Percentiles rank a stretch among this genome's conserved stretches.
Evolutionary conservation across 2,113 vertebrate genomes (phyloP).

Genomic region (Apus apus): DNA sequence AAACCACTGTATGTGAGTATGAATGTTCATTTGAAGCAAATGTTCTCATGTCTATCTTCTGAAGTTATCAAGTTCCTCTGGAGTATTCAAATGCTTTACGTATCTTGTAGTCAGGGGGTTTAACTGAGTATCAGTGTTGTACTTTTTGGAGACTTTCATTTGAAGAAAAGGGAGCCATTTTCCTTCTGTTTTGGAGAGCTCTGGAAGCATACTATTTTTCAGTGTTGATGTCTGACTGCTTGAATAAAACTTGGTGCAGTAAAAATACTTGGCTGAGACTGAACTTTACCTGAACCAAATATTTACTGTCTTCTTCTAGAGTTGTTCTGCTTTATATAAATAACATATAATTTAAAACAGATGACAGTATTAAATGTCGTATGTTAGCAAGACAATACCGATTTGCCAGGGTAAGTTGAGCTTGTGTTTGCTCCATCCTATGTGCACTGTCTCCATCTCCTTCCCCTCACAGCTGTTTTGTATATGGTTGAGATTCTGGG

Average conservation of each 20-base stretch:
- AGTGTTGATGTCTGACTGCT: neutral
- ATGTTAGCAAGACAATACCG: neutral
- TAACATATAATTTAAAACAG: neutral
- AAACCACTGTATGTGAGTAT: neutral
- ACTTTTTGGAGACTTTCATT: neutral
- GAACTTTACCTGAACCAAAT: neutral
- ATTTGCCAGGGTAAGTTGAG: neutral
- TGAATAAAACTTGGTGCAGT: neutral
- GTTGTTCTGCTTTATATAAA: neutral
- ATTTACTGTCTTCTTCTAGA: neutral
- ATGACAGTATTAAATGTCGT: neutral
- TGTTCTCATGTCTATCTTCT: neutral
- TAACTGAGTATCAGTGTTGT: neutral
- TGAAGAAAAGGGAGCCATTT: neutral
- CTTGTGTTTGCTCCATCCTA: rapidly evolving
- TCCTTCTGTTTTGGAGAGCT: neutral
- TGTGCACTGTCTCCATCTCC: neutral
- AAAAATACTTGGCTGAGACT: neutral
- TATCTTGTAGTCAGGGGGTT: neutral
- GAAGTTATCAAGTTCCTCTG: neutral
- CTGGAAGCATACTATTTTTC: neutral
- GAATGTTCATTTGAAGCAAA: neutral
- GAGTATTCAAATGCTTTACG: neutral
- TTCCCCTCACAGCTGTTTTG: neutral
- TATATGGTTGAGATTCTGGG: neutral